Evolutionary conservation across 1,140 invertebrate genomes (phyloP).

Genomic region (Bombus affinis): DNA sequence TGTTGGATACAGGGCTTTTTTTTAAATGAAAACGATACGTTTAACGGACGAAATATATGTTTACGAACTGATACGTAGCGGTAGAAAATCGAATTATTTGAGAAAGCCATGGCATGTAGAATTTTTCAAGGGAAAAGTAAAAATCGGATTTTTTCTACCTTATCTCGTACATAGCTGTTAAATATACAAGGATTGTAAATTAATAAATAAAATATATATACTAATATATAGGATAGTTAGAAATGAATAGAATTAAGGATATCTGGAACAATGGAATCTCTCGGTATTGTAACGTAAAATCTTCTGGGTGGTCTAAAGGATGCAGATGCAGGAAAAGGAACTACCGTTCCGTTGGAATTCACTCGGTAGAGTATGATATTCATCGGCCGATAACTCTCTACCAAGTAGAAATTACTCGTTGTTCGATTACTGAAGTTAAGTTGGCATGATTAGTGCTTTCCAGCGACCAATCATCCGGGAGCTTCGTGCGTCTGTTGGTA

Average conservation of each 20-base stretch:
- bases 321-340: background rate
- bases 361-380: background rate
- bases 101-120: too few relatives aligned
- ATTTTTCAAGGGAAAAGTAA: too few relatives aligned
- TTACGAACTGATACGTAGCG: too few relatives aligned
- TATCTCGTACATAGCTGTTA: background rate
- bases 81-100: too few relatives aligned
- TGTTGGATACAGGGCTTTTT: background rate
- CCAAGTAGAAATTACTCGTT: background rate
- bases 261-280: background rate
- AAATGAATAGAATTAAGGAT: background rate
- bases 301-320: background rate
- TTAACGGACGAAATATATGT: too few relatives aligned
- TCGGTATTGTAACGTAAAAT: background rate
- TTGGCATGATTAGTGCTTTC: constrained; percentile 4
- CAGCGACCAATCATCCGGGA: background rate
- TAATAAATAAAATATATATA: too few relatives aligned
- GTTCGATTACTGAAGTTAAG: constrained; percentile 13
- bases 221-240: too few relatives aligned
- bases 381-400: background rate
- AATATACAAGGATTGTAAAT: too few relatives aligned
- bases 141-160: background rate
- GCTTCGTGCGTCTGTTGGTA: background rate
- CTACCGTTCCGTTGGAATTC: background rate
- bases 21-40: background rate